A percentile compares a stretch with the other conserved stretches of the same genome.
Evolutionary conservation across 2,113 vertebrate genomes (phyloP).

Genomic region (Malaclemys terrapin): DNA sequence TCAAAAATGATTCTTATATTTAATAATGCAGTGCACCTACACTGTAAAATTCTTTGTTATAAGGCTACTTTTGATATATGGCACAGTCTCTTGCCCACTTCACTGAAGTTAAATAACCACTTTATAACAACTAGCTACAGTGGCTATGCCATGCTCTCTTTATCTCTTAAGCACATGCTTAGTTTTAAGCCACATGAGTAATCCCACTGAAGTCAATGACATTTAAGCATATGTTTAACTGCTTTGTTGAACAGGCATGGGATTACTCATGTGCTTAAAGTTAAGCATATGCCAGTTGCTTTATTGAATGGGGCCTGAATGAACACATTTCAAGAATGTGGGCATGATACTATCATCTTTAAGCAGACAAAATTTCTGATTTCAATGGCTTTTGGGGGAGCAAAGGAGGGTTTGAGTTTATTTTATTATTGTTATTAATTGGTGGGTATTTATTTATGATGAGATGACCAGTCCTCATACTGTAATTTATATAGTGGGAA

Average conservation of each 20-base stretch:
- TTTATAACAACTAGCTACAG: conserved; percentile 50
- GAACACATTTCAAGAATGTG: background rate
- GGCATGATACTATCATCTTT: background rate
- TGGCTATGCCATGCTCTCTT: conserved; percentile 54
- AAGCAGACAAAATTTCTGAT: background rate
- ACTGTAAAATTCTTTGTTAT: conserved; percentile 36
- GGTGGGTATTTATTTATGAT: accelerated
- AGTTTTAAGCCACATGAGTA: conserved; percentile 63
- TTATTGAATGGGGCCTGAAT: background rate
- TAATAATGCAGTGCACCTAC: conserved; percentile 58
- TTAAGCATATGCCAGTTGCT: conserved; percentile 55
- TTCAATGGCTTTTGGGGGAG: background rate
- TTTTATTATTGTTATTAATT: conserved; percentile 14
- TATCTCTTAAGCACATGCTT: conserved; percentile 65
- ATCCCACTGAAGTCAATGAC: conserved; percentile 56
- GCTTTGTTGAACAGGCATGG: conserved; percentile 50
- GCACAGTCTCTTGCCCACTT: conserved; percentile 62
- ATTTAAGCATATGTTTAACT: conserved; percentile 65
- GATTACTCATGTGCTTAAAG: conserved; percentile 59
- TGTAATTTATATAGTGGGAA: background rate
- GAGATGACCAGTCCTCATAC: background rate
- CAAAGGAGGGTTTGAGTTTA: background rate
- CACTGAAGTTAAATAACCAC: conserved; percentile 44
- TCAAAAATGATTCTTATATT: conserved; percentile 54
- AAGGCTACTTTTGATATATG: conserved; percentile 24